Evolutionary conservation across 2,113 vertebrate species (phyloP).

Genomic region (Callorhinus ursinus): DNA sequence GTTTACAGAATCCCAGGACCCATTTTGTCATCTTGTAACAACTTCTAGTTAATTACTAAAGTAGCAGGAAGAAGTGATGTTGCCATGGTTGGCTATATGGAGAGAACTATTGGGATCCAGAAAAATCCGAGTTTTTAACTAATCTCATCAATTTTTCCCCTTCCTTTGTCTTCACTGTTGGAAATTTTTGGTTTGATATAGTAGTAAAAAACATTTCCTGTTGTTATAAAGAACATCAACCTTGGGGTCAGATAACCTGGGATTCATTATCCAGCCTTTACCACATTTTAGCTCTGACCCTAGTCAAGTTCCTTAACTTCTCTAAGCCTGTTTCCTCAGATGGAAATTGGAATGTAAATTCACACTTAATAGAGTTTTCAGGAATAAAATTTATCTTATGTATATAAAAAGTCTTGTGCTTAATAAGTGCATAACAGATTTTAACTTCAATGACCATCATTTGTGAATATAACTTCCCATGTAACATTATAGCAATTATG

Average conservation of each 20-base stretch:
- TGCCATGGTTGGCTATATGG: background rate
- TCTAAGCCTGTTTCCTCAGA: background rate
- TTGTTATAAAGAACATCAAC: background rate
- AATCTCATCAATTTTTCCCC: background rate
- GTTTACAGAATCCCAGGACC: background rate
- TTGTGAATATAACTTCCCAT: background rate
- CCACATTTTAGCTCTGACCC: background rate
- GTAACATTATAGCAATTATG: background rate
- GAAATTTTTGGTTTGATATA: constrained; percentile 24
- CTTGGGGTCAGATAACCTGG: background rate
- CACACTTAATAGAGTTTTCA: background rate
- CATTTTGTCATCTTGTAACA: background rate
- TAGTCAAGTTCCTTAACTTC: background rate
- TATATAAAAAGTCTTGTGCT: background rate
- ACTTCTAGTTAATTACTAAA: background rate
- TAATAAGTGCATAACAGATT: background rate
- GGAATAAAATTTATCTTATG: background rate
- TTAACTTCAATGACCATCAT: background rate
- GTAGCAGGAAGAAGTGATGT: background rate
- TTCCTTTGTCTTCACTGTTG: background rate
- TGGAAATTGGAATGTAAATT: constrained; percentile 10
- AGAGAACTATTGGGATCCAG: background rate
- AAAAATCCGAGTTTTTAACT: background rate
- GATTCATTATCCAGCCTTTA: background rate
- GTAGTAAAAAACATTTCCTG: background rate